Conservation (phyloP, 2,113 vertebrate genomes). For the Lipotes vexillifer region DNA sequence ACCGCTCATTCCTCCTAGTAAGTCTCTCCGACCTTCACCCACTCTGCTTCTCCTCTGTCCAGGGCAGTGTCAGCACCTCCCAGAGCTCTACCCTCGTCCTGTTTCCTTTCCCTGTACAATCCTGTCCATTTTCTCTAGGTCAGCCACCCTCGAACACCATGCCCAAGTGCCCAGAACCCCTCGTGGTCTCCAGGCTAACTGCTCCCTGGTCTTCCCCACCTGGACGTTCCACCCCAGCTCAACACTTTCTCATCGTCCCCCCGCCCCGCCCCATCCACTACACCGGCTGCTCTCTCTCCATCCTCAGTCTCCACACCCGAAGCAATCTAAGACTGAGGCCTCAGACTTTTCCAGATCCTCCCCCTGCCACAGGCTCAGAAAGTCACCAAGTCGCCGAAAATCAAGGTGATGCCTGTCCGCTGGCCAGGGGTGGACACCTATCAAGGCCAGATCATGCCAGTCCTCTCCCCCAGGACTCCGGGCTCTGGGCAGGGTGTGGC, state of each 20-base stretch:
- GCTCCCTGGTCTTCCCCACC: not conserved
- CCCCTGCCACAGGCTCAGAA: not conserved
- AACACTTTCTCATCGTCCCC: not conserved
- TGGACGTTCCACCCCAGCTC: not conserved
- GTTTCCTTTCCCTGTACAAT: not conserved
- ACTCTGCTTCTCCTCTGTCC: not conserved
- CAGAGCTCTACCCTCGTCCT: not conserved
- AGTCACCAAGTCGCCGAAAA: not conserved
- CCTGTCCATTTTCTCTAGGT: not conserved
- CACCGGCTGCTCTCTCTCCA: not conserved
- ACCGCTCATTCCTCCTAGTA: too few species aligned
- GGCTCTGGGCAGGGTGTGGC: not conserved
- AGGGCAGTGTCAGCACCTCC: not conserved
- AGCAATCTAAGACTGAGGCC: not conserved
- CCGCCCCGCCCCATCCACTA: not conserved
- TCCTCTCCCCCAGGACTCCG: fast-evolving
- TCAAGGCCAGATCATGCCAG: fast-evolving
- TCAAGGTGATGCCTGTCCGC: not conserved
- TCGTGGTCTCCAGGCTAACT: not conserved
- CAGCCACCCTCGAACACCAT: fast-evolving
- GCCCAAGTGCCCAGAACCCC: fast-evolving
- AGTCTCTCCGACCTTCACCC: not conserved
- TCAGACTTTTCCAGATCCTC: not conserved
- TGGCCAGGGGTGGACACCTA: too few species aligned
- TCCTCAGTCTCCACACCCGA: fast-evolving